A percentile compares a stretch with the other conserved stretches of the same genome.
Evolutionary conservation across 2,888 invertebrate species (phyloP).

Genomic region (Lasioglossum oenotherae): DNA sequence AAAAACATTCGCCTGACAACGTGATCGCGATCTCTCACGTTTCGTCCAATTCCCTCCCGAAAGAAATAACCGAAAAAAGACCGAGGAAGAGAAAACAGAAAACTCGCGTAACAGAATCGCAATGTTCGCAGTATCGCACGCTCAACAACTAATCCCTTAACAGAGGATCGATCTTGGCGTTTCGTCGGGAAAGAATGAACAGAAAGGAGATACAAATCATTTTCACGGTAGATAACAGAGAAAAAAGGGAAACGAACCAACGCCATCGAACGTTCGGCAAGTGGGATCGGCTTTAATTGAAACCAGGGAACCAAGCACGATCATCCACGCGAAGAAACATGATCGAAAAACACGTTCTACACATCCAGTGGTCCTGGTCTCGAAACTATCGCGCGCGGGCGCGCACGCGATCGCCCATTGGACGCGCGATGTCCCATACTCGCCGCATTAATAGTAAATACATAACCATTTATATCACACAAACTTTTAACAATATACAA

Average conservation of each 20-base stretch:
- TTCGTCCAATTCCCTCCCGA: not conserved
- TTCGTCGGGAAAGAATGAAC: not conserved
- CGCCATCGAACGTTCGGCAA: not conserved
- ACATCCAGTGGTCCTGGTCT: conserved; percentile 46
- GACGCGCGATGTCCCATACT: conserved; percentile 51
- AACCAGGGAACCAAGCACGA: not conserved
- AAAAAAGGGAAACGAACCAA: not conserved
- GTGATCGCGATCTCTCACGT: not conserved
- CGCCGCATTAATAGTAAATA: conserved; percentile 76
- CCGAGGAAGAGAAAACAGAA: not conserved
- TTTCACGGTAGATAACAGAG: not conserved
- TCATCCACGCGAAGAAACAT: not conserved
- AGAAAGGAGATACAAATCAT: not conserved
- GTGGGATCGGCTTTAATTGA: not conserved
- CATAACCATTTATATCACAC: conserved; percentile 85
- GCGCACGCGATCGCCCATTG: conserved; percentile 48
- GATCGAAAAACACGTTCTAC: conserved; percentile 5
- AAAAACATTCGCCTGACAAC: not conserved
- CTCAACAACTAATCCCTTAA: not conserved
- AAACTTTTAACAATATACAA: conserved; percentile 85
- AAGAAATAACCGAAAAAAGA: not conserved
- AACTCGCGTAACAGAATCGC: not conserved
- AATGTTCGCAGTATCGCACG: not conserved
- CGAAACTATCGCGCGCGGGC: conserved; percentile 46
- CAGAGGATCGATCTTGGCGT: not conserved